A percentile compares a stretch with the other conserved stretches of the same genome.
These are phyloP conservation scores for Terebella lapidaria DNA, from an alignment of 2,888 invertebrate genomes.

Conservation along the genomic window DNA sequence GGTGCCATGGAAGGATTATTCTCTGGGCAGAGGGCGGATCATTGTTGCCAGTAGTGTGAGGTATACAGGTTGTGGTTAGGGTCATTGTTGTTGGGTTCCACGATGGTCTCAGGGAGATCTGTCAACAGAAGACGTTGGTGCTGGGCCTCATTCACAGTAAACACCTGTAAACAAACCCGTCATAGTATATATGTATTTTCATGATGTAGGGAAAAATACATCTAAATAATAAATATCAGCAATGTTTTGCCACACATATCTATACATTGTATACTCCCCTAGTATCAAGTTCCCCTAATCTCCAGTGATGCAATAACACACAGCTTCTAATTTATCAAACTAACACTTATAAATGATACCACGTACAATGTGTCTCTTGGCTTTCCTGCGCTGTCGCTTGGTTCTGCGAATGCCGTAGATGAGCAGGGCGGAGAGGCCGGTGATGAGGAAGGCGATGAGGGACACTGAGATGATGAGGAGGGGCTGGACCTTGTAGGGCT, in stretches of 20 bases:
- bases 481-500: background rate
- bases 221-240: no score
- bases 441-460: background rate
- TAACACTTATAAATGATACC: no score
- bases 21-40: no score
- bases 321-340: no score
- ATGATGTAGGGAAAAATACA: no score
- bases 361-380: background rate
- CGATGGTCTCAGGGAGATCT: background rate
- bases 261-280: no score
- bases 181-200: no score
- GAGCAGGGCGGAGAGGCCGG: background rate
- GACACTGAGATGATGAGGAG: conserved; percentile 1
- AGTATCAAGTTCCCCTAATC: no score
- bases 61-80: background rate
- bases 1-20: no score
- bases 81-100: background rate
- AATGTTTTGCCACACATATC: no score
- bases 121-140: conserved; percentile 1
- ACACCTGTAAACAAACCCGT: background rate
- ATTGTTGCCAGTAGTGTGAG: background rate
- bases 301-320: no score
- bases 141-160: background rate
- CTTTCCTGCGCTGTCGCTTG: background rate
- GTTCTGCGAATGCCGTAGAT: background rate